A percentile compares a stretch with the other conserved stretches of the same genome.
These are phyloP conservation scores for Caenorhabditis becei DNA, from an alignment of 2,888 invertebrate genomes.

Conservation along the genomic window DNA sequence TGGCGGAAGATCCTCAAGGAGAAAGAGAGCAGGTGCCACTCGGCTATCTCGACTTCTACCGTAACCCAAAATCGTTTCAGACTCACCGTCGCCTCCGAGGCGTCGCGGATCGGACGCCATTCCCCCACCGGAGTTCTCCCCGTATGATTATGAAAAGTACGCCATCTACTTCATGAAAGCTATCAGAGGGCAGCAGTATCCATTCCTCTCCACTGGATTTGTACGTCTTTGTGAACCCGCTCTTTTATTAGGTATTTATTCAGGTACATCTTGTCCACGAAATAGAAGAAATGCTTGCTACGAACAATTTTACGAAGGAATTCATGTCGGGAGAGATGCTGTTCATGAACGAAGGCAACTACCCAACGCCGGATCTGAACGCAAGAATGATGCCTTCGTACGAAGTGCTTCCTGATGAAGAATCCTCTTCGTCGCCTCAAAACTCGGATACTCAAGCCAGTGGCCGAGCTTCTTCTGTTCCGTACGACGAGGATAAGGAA, in stretches of 20 bases:
- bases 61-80: constrained; percentile 28
- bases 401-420: constrained; percentile 1
- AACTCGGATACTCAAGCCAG: constrained; percentile 7
- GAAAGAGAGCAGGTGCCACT: constrained; percentile 33
- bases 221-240: constrained; percentile 12
- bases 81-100: constrained; percentile 28
- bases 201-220: constrained; percentile 37
- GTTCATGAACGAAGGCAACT: constrained; percentile 65
- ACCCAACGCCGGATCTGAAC: constrained; percentile 64
- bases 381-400: constrained; percentile 41
- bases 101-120: constrained; percentile 32
- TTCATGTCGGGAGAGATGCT: constrained; percentile 59
- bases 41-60: background rate
- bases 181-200: constrained; percentile 24
- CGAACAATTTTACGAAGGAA: constrained; percentile 32
- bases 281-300: constrained; percentile 63
- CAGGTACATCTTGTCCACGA: constrained; percentile 65
- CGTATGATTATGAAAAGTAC: constrained; percentile 39
- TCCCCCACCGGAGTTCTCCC: constrained; percentile 60
- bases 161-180: constrained; percentile 28
- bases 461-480: constrained; percentile 6
- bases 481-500: constrained; percentile 35
- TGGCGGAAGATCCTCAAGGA: constrained; percentile 21
- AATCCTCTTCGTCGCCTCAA: background rate
- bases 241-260: background rate